These are phyloP conservation scores for Desmophyllum pertusum DNA, from an alignment of 92 coral and sea anemone genomes.

Conservation along the genomic window DNA sequence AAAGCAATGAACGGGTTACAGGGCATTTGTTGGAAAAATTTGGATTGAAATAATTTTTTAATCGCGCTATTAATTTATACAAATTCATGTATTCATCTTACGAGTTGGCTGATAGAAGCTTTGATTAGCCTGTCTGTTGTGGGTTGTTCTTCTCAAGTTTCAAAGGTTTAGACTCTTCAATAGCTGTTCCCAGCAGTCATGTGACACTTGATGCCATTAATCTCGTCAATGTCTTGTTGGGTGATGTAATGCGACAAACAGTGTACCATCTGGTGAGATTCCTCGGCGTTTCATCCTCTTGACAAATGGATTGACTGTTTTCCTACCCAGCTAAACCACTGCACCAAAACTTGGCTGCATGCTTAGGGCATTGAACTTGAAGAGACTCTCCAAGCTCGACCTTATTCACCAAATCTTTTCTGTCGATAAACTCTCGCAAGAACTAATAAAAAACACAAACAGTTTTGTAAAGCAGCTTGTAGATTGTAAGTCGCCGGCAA, in stretches of 20 bases:
- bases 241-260: slow-evolving; percentile 18
- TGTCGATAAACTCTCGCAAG: slow-evolving; percentile 9
- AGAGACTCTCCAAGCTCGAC: slow-evolving; percentile 35
- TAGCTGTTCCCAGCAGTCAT: slow-evolving; percentile 4
- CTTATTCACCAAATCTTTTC: not conserved
- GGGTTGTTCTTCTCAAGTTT: slow-evolving; percentile 14
- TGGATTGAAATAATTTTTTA: too few species aligned
- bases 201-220: slow-evolving; percentile 5
- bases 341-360: not conserved
- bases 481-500: too few species aligned
- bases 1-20: too few species aligned
- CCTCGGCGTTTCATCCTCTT: slow-evolving; percentile 18
- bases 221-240: slow-evolving; percentile 12
- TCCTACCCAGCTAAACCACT: slow-evolving; percentile 4
- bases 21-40: too few species aligned
- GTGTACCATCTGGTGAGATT: slow-evolving; percentile 8
- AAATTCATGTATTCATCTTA: too few species aligned
- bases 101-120: too few species aligned
- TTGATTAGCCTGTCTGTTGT: slow-evolving; percentile 13
- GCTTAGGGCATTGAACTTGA: slow-evolving; percentile 23
- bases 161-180: slow-evolving; percentile 12
- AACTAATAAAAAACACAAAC: not conserved
- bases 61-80: too few species aligned
- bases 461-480: too few species aligned
- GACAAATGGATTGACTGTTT: not conserved